Percentiles rank a stretch among this genome's conserved stretches.
Conservation (phyloP, 2,888 invertebrate species). For the Ormyrus rosae region DNA sequence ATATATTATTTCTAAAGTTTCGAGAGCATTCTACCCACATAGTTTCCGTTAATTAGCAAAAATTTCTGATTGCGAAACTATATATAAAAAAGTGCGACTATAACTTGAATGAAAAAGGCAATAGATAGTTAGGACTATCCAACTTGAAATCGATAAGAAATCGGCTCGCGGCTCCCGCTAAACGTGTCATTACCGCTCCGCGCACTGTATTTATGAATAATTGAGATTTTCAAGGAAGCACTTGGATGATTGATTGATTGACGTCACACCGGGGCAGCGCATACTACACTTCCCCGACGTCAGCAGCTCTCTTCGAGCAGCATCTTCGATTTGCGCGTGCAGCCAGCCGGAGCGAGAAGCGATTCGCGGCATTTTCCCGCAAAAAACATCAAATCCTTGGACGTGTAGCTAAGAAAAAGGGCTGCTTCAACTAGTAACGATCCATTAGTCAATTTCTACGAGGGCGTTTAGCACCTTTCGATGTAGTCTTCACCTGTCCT, state of each 20-base stretch:
- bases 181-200: conserved; percentile 9
- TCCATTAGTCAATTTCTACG: not conserved
- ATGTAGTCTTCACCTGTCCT: no score
- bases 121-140: no score
- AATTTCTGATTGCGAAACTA: no score
- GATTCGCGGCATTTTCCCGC: conserved; percentile 8
- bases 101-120: no score
- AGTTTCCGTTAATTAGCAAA: no score
- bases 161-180: not conserved
- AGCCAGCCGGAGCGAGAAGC: not conserved
- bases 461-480: not conserved
- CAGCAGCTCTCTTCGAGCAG: not conserved
- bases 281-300: conserved; percentile 21
- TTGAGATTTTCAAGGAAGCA: conserved; percentile 29
- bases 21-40: no score
- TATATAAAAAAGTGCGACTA: no score
- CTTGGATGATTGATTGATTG: conserved; percentile 25
- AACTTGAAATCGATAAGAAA: no score
- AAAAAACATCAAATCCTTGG: no score
- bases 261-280: conserved; percentile 10
- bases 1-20: no score
- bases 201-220: conserved; percentile 12
- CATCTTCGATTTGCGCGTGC: not conserved
- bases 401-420: no score
- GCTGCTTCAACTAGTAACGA: not conserved